Evolutionary conservation across 2,888 invertebrate genomes (phyloP), one percentile per base, ranked within the genome.

Genomic region (Drosophila koepferae): DNA sequence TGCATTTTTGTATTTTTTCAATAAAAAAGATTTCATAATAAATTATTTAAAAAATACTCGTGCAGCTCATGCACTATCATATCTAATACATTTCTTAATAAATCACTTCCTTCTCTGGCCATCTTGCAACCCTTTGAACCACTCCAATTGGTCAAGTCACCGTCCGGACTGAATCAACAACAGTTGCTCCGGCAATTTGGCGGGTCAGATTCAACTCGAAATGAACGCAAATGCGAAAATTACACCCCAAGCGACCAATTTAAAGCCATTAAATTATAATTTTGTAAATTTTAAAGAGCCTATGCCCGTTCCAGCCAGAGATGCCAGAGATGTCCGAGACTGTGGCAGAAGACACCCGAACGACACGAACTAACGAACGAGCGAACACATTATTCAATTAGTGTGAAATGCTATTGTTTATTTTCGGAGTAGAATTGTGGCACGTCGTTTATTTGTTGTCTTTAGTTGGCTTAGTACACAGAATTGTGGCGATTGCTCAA

Each of bases 241-340:
- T 86, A 86, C 86, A 86, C 86, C 88, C 90, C 88, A 82, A 86
- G 90, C 88, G 86, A 86, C 89, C 86, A 86, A 86, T 86, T 86
- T 89, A 86, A 86, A 73, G 81, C 90, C 90, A 86, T 86, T 86
- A 89, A 86, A 90, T 85, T 88, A 89, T 88, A 90, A 89, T 89
- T 86, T 85, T 89, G 74, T 38, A 55, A 84, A 89, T 82, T 76
- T 72, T 67, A 62, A 80, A 86, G 82, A 67, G 72, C 61, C 72
- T 48, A 63, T 56, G 55, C 41, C 55, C 34, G 58, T 9, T 9
- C 38, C 38, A 63, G 74, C 48, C 55, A 48, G 53, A 73, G 46
- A 59, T 48, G 64, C 34, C 51, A 3, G 51, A 18, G 44, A 44
- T 44, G 44, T 6, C 38, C 14, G 38, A 16, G 48, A 20, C 51